Evolutionary conservation across 2,888 invertebrate species (phyloP).

Genomic region (Aquatica leii): DNA sequence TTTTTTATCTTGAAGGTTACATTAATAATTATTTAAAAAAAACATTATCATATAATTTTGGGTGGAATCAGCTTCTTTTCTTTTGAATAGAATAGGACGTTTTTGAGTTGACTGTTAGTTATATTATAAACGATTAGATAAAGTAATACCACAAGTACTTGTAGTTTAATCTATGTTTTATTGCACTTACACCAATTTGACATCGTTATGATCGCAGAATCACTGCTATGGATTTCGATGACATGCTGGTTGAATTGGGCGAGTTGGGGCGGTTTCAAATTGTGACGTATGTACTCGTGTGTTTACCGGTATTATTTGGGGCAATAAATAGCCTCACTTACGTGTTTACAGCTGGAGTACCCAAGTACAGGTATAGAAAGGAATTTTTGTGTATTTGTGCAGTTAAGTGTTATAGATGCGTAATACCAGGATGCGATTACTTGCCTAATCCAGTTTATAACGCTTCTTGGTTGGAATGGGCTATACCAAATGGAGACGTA

Average conservation of each 20-base stretch:
- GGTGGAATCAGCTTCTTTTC: no score
- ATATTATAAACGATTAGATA: no score
- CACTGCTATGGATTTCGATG: constrained; percentile 68
- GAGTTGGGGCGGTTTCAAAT: constrained; percentile 68
- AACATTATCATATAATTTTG: no score
- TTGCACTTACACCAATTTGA: no score
- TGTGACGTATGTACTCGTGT: constrained; percentile 65
- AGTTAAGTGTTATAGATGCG: constrained; percentile 51
- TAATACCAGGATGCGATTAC: constrained; percentile 66
- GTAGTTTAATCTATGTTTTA: no score
- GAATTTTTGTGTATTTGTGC: not conserved
- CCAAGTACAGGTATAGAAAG: constrained; percentile 64
- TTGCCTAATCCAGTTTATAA: constrained; percentile 52
- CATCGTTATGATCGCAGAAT: not conserved
- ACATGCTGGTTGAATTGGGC: constrained; percentile 67
- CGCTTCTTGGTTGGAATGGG: constrained; percentile 61
- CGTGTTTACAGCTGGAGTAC: constrained; percentile 69
- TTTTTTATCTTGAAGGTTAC: no score
- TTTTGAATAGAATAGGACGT: no score
- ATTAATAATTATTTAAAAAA: no score
- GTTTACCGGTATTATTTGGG: constrained; percentile 67
- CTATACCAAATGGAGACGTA: constrained; percentile 59
- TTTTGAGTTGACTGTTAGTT: no score
- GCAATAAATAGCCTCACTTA: constrained; percentile 70
- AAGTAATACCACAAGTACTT: no score